Evolutionary conservation across 2,797 vertebrate species (phyloP).

Genomic region (Acestrorhynchus altus): DNA sequence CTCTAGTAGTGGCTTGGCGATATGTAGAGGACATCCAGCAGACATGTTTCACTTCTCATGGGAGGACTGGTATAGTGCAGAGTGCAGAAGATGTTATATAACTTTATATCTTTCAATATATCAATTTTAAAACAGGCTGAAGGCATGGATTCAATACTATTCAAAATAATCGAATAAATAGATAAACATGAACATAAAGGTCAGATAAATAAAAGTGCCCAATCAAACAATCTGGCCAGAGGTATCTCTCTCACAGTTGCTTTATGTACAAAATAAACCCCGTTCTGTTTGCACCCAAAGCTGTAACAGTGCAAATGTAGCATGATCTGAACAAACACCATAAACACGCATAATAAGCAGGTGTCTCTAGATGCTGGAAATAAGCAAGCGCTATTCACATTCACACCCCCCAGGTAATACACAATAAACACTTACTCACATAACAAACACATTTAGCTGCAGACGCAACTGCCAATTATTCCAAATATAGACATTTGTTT

Average conservation of each 20-base stretch:
- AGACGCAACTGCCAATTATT: slow-evolving; percentile 58
- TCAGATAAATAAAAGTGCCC: neutral
- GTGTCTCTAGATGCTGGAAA: slow-evolving; percentile 32
- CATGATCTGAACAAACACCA: slow-evolving; percentile 8
- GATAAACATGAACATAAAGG: no score
- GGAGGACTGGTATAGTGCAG: no score
- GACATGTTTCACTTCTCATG: no score
- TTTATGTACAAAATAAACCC: slow-evolving; percentile 1
- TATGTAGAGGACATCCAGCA: no score
- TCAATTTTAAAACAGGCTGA: no score
- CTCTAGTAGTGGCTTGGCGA: no score
- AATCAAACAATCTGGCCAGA: neutral
- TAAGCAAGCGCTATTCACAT: slow-evolving; percentile 25
- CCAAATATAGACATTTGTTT: slow-evolving; percentile 62
- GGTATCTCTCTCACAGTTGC: neutral
- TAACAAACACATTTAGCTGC: slow-evolving; percentile 52
- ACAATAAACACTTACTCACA: slow-evolving; percentile 52
- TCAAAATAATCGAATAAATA: no score
- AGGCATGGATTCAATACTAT: no score
- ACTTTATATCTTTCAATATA: no score
- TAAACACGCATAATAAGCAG: slow-evolving; percentile 11
- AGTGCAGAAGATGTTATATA: no score
- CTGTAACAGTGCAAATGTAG: neutral
- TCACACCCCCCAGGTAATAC: slow-evolving; percentile 37
- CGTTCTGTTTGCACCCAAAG: neutral